phyloP scores from a whole-genome alignment of 2,797 vertebrate genomes.

The Chrysocyon brachyurus region DNA sequence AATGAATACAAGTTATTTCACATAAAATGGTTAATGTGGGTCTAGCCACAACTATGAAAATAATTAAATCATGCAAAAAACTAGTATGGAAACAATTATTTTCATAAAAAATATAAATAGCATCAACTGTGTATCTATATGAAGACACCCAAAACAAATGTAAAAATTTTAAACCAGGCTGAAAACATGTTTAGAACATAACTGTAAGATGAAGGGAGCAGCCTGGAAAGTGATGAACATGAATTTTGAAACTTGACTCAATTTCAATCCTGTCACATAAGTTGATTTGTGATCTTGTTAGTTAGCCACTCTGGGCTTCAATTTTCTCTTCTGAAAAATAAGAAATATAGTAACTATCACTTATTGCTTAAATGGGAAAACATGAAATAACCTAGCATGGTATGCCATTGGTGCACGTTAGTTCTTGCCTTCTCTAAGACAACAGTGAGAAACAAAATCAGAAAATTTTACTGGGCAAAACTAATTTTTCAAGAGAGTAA shows the following conservation, averaged over 20 bases:
- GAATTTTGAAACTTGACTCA: neutral
- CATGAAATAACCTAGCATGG: neutral
- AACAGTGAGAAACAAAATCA: constrained; percentile 18
- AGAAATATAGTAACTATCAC: neutral
- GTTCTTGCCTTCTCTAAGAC: neutral
- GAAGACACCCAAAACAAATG: constrained; percentile 12
- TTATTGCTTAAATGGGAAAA: neutral
- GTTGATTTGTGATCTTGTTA: neutral
- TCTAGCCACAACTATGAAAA: neutral
- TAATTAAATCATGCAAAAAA: constrained; percentile 1
- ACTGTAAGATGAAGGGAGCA: neutral
- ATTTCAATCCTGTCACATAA: constrained; percentile 2
- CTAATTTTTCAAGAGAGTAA: neutral
- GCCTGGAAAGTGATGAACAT: neutral
- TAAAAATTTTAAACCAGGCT: neutral
- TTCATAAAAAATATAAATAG: constrained; percentile 7
- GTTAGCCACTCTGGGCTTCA: neutral
- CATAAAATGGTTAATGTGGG: neutral
- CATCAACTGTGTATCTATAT: neutral
- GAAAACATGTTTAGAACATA: constrained; percentile 24
- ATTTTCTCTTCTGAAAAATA: constrained; percentile 45
- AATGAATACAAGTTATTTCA: constrained; percentile 18
- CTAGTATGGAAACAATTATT: neutral
- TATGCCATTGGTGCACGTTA: neutral
- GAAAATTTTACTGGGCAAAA: constrained; percentile 5